Evolutionary conservation across 2,113 vertebrate species (phyloP).

Genomic region (Thomomys bottae): DNA sequence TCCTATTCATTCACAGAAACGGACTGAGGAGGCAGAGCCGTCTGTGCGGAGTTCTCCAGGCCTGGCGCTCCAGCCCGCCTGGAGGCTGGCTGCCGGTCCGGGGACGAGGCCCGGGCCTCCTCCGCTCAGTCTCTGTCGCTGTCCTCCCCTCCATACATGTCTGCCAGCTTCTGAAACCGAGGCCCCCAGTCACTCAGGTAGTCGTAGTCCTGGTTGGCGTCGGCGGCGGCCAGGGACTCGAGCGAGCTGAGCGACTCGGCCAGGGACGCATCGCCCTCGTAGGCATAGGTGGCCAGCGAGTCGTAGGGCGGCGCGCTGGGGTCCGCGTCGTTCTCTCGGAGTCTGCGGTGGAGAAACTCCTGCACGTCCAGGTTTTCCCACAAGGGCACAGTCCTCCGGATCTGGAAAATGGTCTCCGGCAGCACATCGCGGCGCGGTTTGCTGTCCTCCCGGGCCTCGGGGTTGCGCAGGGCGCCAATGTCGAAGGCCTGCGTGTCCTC

Average conservation of each 20-base stretch:
- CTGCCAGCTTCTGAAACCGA: constrained; percentile 88
- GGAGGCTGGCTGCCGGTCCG: no score
- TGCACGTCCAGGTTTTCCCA: constrained; percentile 89
- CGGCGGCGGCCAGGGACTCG: constrained; percentile 85
- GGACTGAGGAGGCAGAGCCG: constrained; percentile 83
- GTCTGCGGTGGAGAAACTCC: constrained; percentile 87
- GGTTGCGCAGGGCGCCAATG: constrained; percentile 88
- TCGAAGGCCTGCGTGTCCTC: constrained; percentile 91
- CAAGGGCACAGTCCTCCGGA: constrained; percentile 83
- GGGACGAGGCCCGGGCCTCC: no score
- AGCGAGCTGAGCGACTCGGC: constrained; percentile 89
- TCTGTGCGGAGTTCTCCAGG: no score
- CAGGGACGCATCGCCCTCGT: constrained; percentile 87
- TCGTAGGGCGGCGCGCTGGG: constrained; percentile 89
- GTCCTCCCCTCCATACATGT: constrained; percentile 89
- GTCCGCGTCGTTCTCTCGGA: constrained; percentile 89
- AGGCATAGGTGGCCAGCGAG: constrained; percentile 89
- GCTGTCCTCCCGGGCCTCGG: constrained; percentile 87
- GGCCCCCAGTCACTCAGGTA: constrained; percentile 90
- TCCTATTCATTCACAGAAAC: constrained; percentile 82
- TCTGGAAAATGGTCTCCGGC: constrained; percentile 89
- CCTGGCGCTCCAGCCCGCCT: no score
- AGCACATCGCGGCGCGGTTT: constrained; percentile 87
- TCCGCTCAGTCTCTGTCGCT: constrained; percentile 83
- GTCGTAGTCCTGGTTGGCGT: constrained; percentile 87